Conservation (phyloP, 2,888 invertebrate genomes). For the Cremastinae sp. region DNA sequence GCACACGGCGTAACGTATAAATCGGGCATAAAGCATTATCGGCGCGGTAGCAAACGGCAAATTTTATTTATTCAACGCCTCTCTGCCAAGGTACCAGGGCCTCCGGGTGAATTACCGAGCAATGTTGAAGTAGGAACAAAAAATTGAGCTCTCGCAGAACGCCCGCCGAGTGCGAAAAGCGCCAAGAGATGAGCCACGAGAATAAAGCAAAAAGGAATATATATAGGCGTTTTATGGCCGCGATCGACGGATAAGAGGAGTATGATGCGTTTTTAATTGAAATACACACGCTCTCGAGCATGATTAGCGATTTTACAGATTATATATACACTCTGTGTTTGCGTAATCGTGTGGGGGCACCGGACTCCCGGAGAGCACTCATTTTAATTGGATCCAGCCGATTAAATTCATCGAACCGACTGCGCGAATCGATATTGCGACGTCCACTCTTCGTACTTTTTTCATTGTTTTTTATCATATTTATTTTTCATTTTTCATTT, state of each 20-base stretch:
- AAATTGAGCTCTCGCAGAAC: constrained; percentile 23
- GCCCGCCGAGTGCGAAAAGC: neutral
- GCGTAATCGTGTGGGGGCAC: constrained; percentile 16
- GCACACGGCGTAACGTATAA: constrained; percentile 13
- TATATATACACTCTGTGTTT: constrained; percentile 44
- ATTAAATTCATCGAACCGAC: constrained; percentile 52
- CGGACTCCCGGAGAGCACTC: constrained; percentile 24
- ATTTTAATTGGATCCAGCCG: constrained; percentile 57
- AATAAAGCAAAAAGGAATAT: constrained; percentile 23
- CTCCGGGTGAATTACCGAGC: constrained; percentile 10
- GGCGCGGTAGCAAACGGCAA: constrained; percentile 32
- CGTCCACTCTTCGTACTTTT: constrained; percentile 57
- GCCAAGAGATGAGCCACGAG: neutral
- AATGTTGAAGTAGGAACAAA: constrained; percentile 29
- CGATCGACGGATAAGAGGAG: constrained; percentile 49
- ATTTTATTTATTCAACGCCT: constrained; percentile 48
- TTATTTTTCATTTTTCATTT: constrained; percentile 30
- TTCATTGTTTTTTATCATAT: no score
- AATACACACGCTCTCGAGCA: constrained; percentile 44
- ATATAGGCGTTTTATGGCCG: constrained; percentile 39
- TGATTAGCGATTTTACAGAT: constrained; percentile 54
- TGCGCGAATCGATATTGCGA: constrained; percentile 56
- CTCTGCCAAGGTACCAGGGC: neutral
- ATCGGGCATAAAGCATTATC: constrained; percentile 9
- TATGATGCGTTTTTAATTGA: constrained; percentile 60